Evolutionary conservation across 2,888 invertebrate genomes (phyloP), one percentile per base, ranked within the genome.

Genomic region (Craniophora ligustri): DNA sequence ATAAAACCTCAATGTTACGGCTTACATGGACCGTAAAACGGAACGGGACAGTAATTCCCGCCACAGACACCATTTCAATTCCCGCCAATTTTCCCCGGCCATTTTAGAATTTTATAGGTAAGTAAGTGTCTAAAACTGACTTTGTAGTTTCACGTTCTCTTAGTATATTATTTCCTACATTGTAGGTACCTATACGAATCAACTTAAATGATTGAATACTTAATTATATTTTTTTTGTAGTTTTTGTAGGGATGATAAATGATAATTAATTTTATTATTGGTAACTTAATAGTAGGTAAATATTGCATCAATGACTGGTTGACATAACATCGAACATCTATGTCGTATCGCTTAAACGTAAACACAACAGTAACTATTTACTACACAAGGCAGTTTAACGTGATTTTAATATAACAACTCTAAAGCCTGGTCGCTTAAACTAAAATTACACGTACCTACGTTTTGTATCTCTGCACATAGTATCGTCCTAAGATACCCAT

Each of bases 11-110:
- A 60, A 78, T 65, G 61, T 79, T 81, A 82, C 70, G 67, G 74
- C 77, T 75, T 62, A 67, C 72, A 69, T 48, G 38, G 72, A 59
- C 71, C 81, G 82, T 86, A 83, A 85, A 85, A 85, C 70, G 78
- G 67, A 82, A 81, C 79, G 82, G 76, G 72, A 71, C 69, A 65
- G 72, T 75, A 75, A 72, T 80, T 81, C 80, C 79, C 76, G 72
- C 72, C 70, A 67, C 59, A 68, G 60, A 64, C 67, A 68, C 64
- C 67, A 67, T 72, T 62, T 70, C 69, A 67, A 76, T 76, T 73
- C 78, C 76, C 75, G 76, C 74, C 71, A 76, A 80, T 76, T 77
- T 72, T 68, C 46, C 55, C 51, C 46, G 18, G 39, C 54, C 49
- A 48, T 55, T 28, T 41, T 57, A 8, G 31, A 18, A n/a, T n/a